phyloP scores from a whole-genome alignment of 2,797 vertebrate species.

The Sebastiscus albofasciatus region DNA sequence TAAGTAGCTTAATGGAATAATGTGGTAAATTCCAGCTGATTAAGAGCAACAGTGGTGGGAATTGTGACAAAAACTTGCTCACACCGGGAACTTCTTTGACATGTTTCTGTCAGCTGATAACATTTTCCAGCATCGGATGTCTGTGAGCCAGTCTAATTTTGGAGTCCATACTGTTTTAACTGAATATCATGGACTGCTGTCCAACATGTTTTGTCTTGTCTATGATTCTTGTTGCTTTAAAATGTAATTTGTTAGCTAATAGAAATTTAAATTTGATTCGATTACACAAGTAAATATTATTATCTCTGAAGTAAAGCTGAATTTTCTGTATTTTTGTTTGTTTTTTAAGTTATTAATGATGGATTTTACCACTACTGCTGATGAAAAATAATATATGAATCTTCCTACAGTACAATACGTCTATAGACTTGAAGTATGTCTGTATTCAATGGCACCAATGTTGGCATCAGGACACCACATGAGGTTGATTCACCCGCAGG shows the following conservation, averaged over 20 bases:
- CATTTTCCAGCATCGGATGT: conserved; percentile 31
- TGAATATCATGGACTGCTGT: background rate
- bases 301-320: background rate
- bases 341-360: background rate
- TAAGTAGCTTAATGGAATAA: background rate
- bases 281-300: background rate
- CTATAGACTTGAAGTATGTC: background rate
- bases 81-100: background rate
- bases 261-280: background rate
- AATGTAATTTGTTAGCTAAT: background rate
- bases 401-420: no score
- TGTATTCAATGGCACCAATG: background rate
- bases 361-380: background rate
- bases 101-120: conserved; percentile 33
- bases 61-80: background rate
- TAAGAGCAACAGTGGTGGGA: background rate
- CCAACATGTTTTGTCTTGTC: background rate
- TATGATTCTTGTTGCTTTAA: background rate
- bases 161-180: background rate
- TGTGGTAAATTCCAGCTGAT: background rate
- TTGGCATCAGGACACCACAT: background rate
- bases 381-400: background rate
- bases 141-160: background rate
- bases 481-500: background rate
- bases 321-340: background rate